A percentile compares a stretch with the other conserved stretches of the same genome.
Conservation (phyloP, 2,888 invertebrate genomes). For the Pilophorus perplexus region DNA sequence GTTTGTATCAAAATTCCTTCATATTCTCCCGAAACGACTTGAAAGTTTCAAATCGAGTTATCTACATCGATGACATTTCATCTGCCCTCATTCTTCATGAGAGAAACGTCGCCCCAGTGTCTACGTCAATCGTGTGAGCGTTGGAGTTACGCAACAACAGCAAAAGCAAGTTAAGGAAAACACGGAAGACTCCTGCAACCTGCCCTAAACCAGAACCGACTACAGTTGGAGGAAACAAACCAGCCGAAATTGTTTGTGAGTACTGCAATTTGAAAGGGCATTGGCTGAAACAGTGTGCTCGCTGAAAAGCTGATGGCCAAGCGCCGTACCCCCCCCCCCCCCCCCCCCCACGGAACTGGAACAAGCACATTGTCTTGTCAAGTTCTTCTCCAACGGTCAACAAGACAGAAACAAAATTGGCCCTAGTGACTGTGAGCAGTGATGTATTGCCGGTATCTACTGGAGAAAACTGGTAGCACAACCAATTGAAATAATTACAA, state of each 20-base stretch:
- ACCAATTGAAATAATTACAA: too few relatives aligned
- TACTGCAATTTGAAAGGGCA: too few relatives aligned
- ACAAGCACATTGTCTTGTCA: neutral
- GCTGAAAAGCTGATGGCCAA: conserved; percentile 40
- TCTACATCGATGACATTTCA: conserved; percentile 32
- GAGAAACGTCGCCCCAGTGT: conserved; percentile 26
- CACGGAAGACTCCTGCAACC: neutral
- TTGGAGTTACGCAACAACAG: neutral
- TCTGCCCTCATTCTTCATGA: conserved; percentile 33
- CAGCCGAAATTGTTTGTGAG: too few relatives aligned
- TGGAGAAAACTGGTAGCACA: conserved; percentile 49
- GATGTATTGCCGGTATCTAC: conserved; percentile 42
- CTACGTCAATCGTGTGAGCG: neutral
- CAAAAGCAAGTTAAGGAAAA: conserved; percentile 8
- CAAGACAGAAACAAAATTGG: conserved; percentile 19
- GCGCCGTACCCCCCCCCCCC: conserved; percentile 39
- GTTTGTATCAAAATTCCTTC: too few relatives aligned
- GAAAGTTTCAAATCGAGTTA: too few relatives aligned
- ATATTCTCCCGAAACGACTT: too few relatives aligned
- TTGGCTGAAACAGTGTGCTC: conserved; percentile 26
- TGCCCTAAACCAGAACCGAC: neutral
- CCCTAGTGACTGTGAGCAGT: conserved; percentile 38
- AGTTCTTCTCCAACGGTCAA: conserved; percentile 26
- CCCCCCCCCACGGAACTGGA: too few relatives aligned
- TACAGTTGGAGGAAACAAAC: too few relatives aligned